Percentiles rank a stretch among this genome's conserved stretches.
phyloP scores from a whole-genome alignment of 1,140 invertebrate genomes.

The Hylaeus volcanicus region DNA sequence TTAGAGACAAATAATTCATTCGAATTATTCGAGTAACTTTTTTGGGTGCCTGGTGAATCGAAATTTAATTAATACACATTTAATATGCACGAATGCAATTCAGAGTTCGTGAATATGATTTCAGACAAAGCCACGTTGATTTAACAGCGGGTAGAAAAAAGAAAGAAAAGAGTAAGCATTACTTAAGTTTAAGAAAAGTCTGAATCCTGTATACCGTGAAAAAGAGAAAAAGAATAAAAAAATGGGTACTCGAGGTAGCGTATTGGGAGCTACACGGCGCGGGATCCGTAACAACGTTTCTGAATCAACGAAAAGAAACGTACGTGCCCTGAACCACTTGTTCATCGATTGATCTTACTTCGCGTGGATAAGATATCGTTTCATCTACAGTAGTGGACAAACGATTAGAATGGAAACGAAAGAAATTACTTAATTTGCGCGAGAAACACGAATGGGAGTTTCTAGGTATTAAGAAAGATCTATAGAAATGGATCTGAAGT shows the following conservation, averaged over 20 bases:
- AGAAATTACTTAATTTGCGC: too few relatives aligned
- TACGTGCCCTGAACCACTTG: slow-evolving; percentile 12
- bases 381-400: neutral
- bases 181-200: slow-evolving; percentile 47
- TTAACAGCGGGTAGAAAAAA: slow-evolving; percentile 51
- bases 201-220: slow-evolving; percentile 35
- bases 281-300: slow-evolving; percentile 38
- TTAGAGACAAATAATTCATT: too few relatives aligned
- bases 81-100: slow-evolving; percentile 5
- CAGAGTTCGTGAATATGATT: slow-evolving; percentile 60
- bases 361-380: slow-evolving; percentile 22
- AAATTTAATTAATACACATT: neutral
- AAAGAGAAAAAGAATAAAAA: neutral
- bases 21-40: slow-evolving; percentile 5
- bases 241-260: slow-evolving; percentile 3
- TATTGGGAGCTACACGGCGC: slow-evolving; percentile 27
- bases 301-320: slow-evolving; percentile 39
- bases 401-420: too few relatives aligned
- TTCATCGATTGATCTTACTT: slow-evolving; percentile 27
- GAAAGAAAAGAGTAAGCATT: slow-evolving; percentile 32
- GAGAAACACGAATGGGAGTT: too few relatives aligned
- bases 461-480: too few relatives aligned
- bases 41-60: slow-evolving; percentile 31
- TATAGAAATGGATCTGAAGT: too few relatives aligned
- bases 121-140: slow-evolving; percentile 75